Conservation (phyloP, 2,888 invertebrate genomes). For the Micropterix aruncella region DNA sequence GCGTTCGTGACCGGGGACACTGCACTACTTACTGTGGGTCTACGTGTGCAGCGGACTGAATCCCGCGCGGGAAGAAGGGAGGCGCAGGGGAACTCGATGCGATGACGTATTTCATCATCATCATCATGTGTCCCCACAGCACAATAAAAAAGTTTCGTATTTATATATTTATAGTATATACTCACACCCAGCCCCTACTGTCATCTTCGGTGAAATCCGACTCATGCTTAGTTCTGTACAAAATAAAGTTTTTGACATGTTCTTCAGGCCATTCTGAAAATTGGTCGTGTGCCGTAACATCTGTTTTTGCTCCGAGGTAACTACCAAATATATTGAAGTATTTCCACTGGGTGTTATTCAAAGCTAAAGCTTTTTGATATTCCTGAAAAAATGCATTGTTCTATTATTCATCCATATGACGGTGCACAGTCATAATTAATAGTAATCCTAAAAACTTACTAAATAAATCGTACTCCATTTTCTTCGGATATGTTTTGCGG, state of each 20-base stretch:
- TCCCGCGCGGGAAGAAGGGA: too few relatives aligned
- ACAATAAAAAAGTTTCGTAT: too few relatives aligned
- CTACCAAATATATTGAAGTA: slow-evolving; percentile 33
- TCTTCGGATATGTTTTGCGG: slow-evolving; percentile 7
- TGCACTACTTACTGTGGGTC: too few relatives aligned
- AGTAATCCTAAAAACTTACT: slow-evolving; percentile 5
- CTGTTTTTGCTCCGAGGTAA: slow-evolving; percentile 19
- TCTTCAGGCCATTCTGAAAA: not conserved
- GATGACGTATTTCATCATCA: too few relatives aligned
- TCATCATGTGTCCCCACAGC: too few relatives aligned
- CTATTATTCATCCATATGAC: too few relatives aligned
- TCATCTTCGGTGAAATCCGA: not conserved
- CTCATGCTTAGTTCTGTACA: not conserved
- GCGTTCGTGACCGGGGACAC: too few relatives aligned
- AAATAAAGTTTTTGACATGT: not conserved
- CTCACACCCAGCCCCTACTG: not conserved
- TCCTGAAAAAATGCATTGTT: too few relatives aligned
- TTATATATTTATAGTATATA: too few relatives aligned
- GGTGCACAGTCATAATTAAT: not conserved
- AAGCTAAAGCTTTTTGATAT: slow-evolving; percentile 29
- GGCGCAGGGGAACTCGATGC: too few relatives aligned
- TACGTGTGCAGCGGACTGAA: too few relatives aligned
- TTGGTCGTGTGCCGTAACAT: not conserved
- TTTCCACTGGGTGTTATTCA: slow-evolving; percentile 28
- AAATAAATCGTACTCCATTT: slow-evolving; percentile 9